Percentiles rank a stretch among this genome's conserved stretches.
phyloP scores from a whole-genome alignment of 2,113 vertebrate genomes.

The Aegithalos caudatus region DNA sequence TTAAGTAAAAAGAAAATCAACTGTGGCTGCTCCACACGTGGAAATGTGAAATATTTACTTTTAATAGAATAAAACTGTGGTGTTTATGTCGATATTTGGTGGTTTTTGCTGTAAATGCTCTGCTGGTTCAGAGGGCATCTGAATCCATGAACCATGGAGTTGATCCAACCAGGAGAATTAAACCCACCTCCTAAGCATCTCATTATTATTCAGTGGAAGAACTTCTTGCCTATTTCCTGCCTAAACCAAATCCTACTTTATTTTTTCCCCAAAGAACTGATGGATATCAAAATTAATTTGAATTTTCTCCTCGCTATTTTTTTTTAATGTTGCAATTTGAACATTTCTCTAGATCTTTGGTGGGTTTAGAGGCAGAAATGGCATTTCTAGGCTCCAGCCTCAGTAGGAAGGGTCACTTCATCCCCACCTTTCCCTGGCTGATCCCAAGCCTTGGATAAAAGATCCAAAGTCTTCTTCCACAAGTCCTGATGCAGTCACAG shows the following conservation, averaged over 20 bases:
- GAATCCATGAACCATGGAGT: background rate
- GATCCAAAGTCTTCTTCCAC: background rate
- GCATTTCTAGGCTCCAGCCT: background rate
- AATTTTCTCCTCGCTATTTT: background rate
- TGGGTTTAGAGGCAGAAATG: background rate
- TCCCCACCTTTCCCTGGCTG: background rate
- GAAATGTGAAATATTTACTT: background rate
- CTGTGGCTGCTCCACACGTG: fast-evolving
- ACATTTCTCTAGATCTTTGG: background rate
- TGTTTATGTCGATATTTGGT: background rate
- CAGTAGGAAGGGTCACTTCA: background rate
- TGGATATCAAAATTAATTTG: background rate
- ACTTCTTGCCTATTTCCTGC: background rate
- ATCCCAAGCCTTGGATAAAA: background rate
- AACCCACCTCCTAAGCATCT: background rate
- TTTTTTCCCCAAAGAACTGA: background rate
- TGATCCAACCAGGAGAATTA: background rate
- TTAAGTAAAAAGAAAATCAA: background rate
- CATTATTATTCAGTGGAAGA: background rate
- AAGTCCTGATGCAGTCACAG: background rate
- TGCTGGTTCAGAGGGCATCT: background rate
- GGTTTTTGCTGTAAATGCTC: background rate
- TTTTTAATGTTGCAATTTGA: background rate
- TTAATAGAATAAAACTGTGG: background rate
- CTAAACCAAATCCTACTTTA: background rate